phyloP scores from a whole-genome alignment of 2,113 vertebrate genomes.

The Anoplopoma fimbria region DNA sequence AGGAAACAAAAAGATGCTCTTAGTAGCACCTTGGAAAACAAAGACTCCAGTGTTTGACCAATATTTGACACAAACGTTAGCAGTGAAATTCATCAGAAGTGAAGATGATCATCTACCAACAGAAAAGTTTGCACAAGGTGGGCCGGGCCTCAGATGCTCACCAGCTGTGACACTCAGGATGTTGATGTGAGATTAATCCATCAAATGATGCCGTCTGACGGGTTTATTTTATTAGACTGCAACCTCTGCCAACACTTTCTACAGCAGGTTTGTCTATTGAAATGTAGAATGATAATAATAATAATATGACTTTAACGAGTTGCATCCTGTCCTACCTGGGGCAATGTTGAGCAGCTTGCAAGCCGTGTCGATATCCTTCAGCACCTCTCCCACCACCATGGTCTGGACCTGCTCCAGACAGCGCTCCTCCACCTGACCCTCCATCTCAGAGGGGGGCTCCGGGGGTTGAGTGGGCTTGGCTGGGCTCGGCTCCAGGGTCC shows the following conservation, averaged over 20 bases:
- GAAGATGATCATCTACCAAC: conserved; percentile 49
- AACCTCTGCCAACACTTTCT: background rate
- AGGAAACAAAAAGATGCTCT: background rate
- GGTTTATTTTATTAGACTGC: background rate
- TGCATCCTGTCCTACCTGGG: conserved; percentile 81
- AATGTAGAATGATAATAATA: background rate
- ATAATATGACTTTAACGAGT: background rate
- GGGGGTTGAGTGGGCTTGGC: conserved; percentile 83
- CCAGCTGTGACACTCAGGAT: background rate
- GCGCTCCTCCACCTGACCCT: conserved; percentile 87
- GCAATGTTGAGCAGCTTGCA: conserved; percentile 95
- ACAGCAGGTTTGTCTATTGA: background rate
- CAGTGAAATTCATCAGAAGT: conserved; percentile 18
- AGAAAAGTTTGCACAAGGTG: conserved; percentile 63
- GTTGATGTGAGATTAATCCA: conserved; percentile 26
- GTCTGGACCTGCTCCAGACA: conserved; percentile 94
- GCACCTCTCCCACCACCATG: conserved; percentile 93
- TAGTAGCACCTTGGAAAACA: background rate
- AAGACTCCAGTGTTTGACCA: background rate
- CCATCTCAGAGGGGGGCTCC: conserved; percentile 66
- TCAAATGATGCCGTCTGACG: conserved; percentile 5
- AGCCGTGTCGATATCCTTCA: conserved; percentile 95
- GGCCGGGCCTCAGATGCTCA: conserved; percentile 3
- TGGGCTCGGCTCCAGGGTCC: conserved; percentile 86
- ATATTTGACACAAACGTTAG: background rate